phyloP scores from a whole-genome alignment of 2,888 invertebrate species.

The Beris chalybata region DNA sequence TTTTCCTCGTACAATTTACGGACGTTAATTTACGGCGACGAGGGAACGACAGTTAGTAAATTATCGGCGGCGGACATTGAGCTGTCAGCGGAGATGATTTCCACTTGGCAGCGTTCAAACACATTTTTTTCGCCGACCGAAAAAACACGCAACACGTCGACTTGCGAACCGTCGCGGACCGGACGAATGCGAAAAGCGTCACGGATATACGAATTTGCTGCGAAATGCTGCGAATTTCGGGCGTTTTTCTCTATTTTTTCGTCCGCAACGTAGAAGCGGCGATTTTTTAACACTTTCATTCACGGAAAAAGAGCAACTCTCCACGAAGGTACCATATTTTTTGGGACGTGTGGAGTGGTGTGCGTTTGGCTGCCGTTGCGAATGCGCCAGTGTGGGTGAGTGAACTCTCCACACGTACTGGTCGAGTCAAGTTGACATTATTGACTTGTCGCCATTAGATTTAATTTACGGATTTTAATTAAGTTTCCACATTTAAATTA shows the following conservation, averaged over 20 bases:
- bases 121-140: slow-evolving; percentile 10
- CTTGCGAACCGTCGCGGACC: background rate
- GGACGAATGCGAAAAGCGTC: slow-evolving; percentile 1
- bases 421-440: too few relatives aligned
- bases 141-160: slow-evolving; percentile 10
- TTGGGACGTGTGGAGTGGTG: too few relatives aligned
- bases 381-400: too few relatives aligned
- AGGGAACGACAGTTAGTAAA: slow-evolving; percentile 28
- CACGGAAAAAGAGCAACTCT: slow-evolving; percentile 38
- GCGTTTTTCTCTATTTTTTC: slow-evolving; percentile 22
- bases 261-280: slow-evolving; percentile 37
- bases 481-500: too few relatives aligned
- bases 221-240: background rate
- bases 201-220: background rate
- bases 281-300: slow-evolving; percentile 37
- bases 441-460: too few relatives aligned
- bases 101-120: slow-evolving; percentile 28
- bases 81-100: slow-evolving; percentile 35
- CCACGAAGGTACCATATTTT: slow-evolving; percentile 13
- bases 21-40: slow-evolving; percentile 6
- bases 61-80: slow-evolving; percentile 38
- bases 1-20: too few relatives aligned
- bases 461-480: too few relatives aligned
- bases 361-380: too few relatives aligned
- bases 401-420: too few relatives aligned